Evolutionary conservation across 2,113 vertebrate genomes (phyloP), one percentile per base, ranked within the genome.

Genomic region (Pavo muticus): DNA sequence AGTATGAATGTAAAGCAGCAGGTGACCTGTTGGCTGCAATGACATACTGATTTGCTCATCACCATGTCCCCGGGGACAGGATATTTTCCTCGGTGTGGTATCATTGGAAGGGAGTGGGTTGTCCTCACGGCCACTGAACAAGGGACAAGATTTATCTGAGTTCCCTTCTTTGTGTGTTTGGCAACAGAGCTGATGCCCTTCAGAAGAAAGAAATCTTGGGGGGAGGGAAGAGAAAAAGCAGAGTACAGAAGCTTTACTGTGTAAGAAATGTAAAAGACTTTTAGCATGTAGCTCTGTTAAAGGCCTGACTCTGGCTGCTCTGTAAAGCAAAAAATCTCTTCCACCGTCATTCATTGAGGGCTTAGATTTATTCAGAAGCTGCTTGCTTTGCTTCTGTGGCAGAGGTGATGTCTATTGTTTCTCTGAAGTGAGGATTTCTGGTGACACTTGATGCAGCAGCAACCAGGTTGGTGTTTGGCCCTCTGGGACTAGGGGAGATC

Each of bases 191-290:
- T 72, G 37, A 40, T 32, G 25, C 6, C 18, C 48, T 27, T 39
- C 6, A 30, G 52, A 42, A 47, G 8, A 12, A 4, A 2, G 15
- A 6, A 56, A n/a, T 32, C 30, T n/a, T 54, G 24, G 0, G 2
- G 0, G 2, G 14, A 4, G 1, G 1, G n/a, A 29, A 39, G 16
- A 47, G 10, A 32, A 71, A 39, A 68, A 57, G 19, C 19, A 35
- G 59, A 35, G 14, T 60, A 8, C 10, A 71, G 37, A 81, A 65
- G 11, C 20, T 74, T 12, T 45, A 25, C 45, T 23, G 1, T 64
- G 6, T 57, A 21, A 44, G 42, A 72, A 23, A 10, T 13, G 30
- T 0, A 10, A 40, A 10, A 50, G 8, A 14, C 11, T 75, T 59
- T 81, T 27, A 35, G 5, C 5, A 10, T 10, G 39, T 42, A 81